Evolutionary conservation across 30 jellyfish, hydroid and myxozoan genomes (phyloP), one percentile per base, ranked within the genome.

Genomic region (Pseudorhiza aurosa): DNA sequence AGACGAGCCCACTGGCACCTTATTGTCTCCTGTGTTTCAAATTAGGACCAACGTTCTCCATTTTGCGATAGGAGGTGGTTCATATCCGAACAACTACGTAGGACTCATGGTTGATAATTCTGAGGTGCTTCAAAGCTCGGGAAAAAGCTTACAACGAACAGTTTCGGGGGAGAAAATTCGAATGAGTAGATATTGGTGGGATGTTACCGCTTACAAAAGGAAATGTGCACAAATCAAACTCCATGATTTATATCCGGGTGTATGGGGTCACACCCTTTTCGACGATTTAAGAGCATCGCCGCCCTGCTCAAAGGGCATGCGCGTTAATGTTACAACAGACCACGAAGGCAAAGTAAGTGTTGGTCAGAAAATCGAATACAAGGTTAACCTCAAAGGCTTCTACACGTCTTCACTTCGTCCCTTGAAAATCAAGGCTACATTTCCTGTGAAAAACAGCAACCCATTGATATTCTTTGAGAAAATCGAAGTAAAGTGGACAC

Each of bases 131-230:
- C 65, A 55, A 1, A 35, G 72, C 15, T 26, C 72, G 5, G 90
- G 90, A 2, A 29, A 32, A 0, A 78, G 82, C 53, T 14, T 14
- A 36, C 37, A 4, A 14, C 25, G 50, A 28, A 25, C 29, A 0
- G 35, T 45, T 0, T 17, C 74, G 15, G 31, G 55, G 18, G 75
- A 36, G 49, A 39, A 49, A 7, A 65, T 47, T 10, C 50, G 58
- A 22, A 60, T 53, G 64, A 58, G 88, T 29, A 57, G 88, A 31
- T 75, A 12, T 37, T 78, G 90, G 90, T 78, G 90, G 90, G 90
- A 78, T 65, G 82, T 62, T n/a, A 59, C 75, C 11, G 62, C 17
- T 4, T 44, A 60, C 36, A 45, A 32, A 27, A 33, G 50, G 31
- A 78, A 46, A 33, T 78, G 90, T 42, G 90, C 81, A 31, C 47